Evolutionary conservation across 2,113 vertebrate genomes (phyloP), one percentile per base, ranked within the genome.

Genomic region (Rattus rattus): DNA sequence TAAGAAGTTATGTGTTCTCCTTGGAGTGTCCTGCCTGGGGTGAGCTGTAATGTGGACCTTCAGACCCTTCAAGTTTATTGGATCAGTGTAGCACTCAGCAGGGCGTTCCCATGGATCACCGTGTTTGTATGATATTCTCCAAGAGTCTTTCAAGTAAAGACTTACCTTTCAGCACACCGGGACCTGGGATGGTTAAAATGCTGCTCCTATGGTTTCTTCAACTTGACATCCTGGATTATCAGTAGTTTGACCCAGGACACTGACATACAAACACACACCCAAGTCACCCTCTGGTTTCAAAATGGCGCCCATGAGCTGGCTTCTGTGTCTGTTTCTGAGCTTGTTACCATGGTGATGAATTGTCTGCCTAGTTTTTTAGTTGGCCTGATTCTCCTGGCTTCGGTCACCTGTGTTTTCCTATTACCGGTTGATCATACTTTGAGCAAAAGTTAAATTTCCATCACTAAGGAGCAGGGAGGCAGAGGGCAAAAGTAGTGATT

Each of bases 291-390:
- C 90, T 47, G 80, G 7, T 92, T 96, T 91, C 89, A 94, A 97
- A 97, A 52, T 54, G 2, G 65, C 84, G 65, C 91, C 77, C 85
- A 54, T 94, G 94, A 88, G 92, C 90, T 88, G 96, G 86, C 91
- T 96, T 92, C 91, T 89, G 24, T 96, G 95, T 98, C 94, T 98
- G 95, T 98, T 98, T 98, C 59, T 95, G 92, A 28, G 94, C 61
- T 89, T 87, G 98, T 98, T 98, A 96, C 97, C 97, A 97, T 98
- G 98, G 98, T 87, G 97, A 98, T 97, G 95, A 98, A 98, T 96
- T 77, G 92, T 86, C 94, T 97, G 93, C n/a, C 49, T 13, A 77
- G 12, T 94, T 36, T 96, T 17, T 5, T 11, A 43, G 13, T 81
- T 94, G 96, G 94, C 79, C 20, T 10, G 81, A 75, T 85, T 95